Conservation (phyloP, 2,797 vertebrate species). For the Lepilemur ruficaudatus region DNA sequence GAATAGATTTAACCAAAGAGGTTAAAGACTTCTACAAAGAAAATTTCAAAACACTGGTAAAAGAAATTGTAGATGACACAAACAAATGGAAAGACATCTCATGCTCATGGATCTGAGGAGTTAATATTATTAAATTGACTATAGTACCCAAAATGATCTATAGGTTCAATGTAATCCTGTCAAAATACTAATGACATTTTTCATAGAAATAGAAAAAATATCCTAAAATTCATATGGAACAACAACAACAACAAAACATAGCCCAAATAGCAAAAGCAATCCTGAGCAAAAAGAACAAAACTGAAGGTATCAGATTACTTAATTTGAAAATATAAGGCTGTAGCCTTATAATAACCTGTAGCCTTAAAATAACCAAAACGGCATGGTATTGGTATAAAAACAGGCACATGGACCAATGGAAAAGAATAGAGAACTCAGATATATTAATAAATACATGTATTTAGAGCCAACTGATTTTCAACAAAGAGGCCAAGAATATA, state of each 20-base stretch:
- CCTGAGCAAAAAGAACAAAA: neutral
- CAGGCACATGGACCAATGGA: neutral
- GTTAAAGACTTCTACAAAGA: neutral
- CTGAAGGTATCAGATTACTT: neutral
- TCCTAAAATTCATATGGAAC: neutral
- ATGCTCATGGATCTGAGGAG: neutral
- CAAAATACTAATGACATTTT: neutral
- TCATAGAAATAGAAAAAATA: neutral
- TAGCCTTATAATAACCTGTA: too few species aligned
- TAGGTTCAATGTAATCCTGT: neutral
- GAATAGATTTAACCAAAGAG: neutral
- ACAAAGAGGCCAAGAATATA: neutral
- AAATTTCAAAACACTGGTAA: neutral
- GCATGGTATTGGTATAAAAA: neutral
- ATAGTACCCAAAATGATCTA: neutral
- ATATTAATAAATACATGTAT: neutral
- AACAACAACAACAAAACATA: neutral
- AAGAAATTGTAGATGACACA: neutral
- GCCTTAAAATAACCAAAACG: too few species aligned
- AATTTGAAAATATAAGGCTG: neutral
- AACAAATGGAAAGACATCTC: neutral
- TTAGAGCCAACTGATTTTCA: neutral
- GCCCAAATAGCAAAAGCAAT: neutral
- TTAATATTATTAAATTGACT: neutral
- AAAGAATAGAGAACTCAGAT: neutral